Base-by-base conservation (phyloP, 2,113 vertebrate genomes). In the Lampris incognitus region DNA sequence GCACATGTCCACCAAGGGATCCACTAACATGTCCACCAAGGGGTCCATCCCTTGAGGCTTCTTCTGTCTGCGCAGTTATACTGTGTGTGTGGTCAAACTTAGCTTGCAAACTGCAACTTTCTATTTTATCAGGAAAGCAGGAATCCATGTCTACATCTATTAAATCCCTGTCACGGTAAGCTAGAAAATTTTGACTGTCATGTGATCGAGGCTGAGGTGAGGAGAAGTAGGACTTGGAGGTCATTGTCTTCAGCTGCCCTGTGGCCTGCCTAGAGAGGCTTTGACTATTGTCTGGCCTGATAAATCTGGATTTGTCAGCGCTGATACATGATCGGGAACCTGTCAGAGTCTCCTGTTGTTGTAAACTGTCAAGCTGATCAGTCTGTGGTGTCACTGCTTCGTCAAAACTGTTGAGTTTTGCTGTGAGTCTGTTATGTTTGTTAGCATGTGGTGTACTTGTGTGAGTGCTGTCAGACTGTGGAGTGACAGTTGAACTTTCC, bases 101-200 rank as follows among this genome's bases (percentile, higher is more conserved):
- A 40, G 56, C 10, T 76, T 73, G 39, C 6, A 2, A 60, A 9
- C 2, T 24, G 60, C 37, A 11, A 2, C 36, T 40, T 64, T 85
- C 69, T 10, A 48, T 67, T 8, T 86, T 84, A 1, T 44, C 38
- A 2, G 78, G 44, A 50, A 85, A 69, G 41, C 68, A 83, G 46
- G 46, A 51, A 6, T 91, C 85, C 73, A 91, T 82, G 40, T 90
- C 88, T 11, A 83, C 85, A 46, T 83, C 86, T 74, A 88, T 74
- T 57, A 86, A 79, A 39, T 81, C 65, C 1, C n/a, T 58, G 9
- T 76, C 64, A 46, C 69, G 37, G 38, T 82, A 70, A 2, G 3
- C n/a, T 8, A 52, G 24, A 2, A 51, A 8, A 6, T 49, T 11
- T 50, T 9, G 57, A 60, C 9, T 2, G 1, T 77, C 65, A 72